These are phyloP conservation scores for Rhopalosiphum nymphaeae DNA, from an alignment of 2,888 invertebrate genomes.

Conservation along the genomic window DNA sequence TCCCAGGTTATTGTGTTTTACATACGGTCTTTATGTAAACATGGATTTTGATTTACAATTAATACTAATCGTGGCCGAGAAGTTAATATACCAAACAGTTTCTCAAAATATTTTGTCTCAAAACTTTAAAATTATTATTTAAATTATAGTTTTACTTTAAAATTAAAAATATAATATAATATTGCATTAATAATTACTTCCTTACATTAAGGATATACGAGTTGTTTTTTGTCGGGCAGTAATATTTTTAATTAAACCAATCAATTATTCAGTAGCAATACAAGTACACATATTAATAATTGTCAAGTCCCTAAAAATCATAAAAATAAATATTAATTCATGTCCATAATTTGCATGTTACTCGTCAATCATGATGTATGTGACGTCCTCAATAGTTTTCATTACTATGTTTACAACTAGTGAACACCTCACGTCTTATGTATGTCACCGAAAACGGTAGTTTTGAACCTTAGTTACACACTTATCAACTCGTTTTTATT, in stretches of 20 bases:
- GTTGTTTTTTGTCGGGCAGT: not conserved
- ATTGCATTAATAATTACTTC: not conserved
- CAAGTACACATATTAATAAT: not conserved
- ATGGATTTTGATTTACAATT: not conserved
- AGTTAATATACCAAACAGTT: not conserved
- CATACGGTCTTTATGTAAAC: not conserved
- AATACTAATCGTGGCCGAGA: not conserved
- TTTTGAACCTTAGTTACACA: too few species aligned
- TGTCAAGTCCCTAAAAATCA: not conserved
- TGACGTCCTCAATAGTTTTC: not conserved
- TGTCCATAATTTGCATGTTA: not conserved
- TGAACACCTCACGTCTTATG: too few species aligned
- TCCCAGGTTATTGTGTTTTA: not conserved
- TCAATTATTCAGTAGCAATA: not conserved
- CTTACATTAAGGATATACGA: not conserved
- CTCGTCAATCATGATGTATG: not conserved
- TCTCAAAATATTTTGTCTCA: too few species aligned
- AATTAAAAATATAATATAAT: not conserved
- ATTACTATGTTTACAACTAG: not conserved
- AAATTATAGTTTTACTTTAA: not conserved
- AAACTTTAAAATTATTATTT: not conserved
- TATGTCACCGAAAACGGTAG: too few species aligned
- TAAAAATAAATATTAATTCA: not conserved
- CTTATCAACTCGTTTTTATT: too few species aligned
- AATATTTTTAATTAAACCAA: not conserved